A percentile compares a stretch with the other conserved stretches of the same genome.
These are phyloP conservation scores for Salminus brasiliensis DNA, from an alignment of 2,113 vertebrate species.

Conservation along the genomic window DNA sequence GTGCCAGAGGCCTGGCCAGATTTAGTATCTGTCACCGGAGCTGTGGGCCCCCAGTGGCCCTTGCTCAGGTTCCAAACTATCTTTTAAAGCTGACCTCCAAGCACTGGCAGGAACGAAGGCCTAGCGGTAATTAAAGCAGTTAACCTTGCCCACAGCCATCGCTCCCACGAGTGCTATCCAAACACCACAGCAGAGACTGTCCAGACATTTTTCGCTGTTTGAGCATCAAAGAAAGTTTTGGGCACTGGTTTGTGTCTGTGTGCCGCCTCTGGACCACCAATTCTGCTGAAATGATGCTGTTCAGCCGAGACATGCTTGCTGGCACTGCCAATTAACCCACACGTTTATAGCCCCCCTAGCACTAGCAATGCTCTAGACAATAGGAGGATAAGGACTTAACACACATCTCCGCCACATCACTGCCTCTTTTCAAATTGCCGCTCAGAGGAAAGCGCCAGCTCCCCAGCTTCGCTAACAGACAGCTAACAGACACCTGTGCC, in stretches of 20 bases:
- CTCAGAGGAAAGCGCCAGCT: too few relatives aligned
- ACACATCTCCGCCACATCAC: too few relatives aligned
- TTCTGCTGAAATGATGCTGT: too few relatives aligned
- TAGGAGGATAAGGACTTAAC: too few relatives aligned
- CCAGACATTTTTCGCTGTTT: conserved; percentile 6
- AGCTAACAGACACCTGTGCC: too few relatives aligned
- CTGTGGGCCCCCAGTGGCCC: conserved; percentile 11
- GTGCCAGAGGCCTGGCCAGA: conserved; percentile 21
- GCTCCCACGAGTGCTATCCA: conserved; percentile 26
- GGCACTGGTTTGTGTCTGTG: neutral
- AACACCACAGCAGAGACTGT: conserved; percentile 1
- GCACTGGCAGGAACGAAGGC: neutral
- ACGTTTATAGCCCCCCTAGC: too few relatives aligned
- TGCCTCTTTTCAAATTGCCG: too few relatives aligned
- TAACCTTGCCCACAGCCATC: conserved; percentile 48
- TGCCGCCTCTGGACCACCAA: neutral
- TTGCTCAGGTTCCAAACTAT: conserved; percentile 3
- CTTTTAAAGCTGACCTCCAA: conserved; percentile 35
- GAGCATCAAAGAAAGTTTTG: neutral
- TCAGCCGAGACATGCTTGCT: too few relatives aligned
- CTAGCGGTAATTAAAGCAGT: conserved; percentile 42
- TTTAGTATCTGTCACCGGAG: conserved; percentile 38
- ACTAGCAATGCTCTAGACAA: too few relatives aligned
- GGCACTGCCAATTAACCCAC: too few relatives aligned
- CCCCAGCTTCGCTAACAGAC: too few relatives aligned